These are phyloP conservation scores for Labeo calbasu DNA, from an alignment of 2,797 vertebrate species.

Conservation along the genomic window DNA sequence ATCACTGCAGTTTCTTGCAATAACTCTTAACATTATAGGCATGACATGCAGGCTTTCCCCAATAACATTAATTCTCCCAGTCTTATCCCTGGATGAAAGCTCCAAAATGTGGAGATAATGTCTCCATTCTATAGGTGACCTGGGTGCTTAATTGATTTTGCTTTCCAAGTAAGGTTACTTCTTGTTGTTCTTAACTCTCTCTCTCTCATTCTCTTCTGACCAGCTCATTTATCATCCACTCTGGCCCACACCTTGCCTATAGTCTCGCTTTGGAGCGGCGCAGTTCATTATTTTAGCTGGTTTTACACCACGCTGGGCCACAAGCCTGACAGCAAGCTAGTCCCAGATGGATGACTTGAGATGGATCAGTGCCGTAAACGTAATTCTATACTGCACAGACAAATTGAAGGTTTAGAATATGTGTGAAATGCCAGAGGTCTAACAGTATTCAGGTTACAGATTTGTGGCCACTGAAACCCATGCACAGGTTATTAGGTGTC, in stretches of 20 bases:
- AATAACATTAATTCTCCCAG: not conserved
- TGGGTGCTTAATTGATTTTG: slow-evolving; percentile 41
- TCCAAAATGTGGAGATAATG: not conserved
- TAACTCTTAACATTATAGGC: not conserved
- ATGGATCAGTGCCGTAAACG: slow-evolving; percentile 39
- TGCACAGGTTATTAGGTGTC: slow-evolving; percentile 18
- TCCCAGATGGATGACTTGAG: slow-evolving; percentile 63
- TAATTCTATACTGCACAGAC: slow-evolving; percentile 40
- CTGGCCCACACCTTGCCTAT: slow-evolving; percentile 40
- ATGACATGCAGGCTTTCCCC: not conserved
- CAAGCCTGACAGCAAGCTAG: slow-evolving; percentile 57
- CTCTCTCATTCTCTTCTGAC: slow-evolving; percentile 39
- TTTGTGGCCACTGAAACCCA: slow-evolving; percentile 6
- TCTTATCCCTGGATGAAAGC: not conserved
- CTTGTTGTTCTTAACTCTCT: slow-evolving; percentile 34
- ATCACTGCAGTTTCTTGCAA: not conserved
- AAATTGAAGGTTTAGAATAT: slow-evolving; percentile 48
- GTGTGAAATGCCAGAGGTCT: slow-evolving; percentile 34
- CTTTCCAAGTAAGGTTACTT: slow-evolving; percentile 4
- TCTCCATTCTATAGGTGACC: not conserved
- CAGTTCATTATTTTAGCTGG: slow-evolving; percentile 66
- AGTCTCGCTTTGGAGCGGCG: slow-evolving; percentile 40
- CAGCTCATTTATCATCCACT: slow-evolving; percentile 57
- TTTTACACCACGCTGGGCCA: slow-evolving; percentile 55
- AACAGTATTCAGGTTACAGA: slow-evolving; percentile 36